Evolutionary conservation across 2,113 vertebrate genomes (phyloP), one percentile per base, ranked within the genome.

Genomic region (Egretta garzetta): DNA sequence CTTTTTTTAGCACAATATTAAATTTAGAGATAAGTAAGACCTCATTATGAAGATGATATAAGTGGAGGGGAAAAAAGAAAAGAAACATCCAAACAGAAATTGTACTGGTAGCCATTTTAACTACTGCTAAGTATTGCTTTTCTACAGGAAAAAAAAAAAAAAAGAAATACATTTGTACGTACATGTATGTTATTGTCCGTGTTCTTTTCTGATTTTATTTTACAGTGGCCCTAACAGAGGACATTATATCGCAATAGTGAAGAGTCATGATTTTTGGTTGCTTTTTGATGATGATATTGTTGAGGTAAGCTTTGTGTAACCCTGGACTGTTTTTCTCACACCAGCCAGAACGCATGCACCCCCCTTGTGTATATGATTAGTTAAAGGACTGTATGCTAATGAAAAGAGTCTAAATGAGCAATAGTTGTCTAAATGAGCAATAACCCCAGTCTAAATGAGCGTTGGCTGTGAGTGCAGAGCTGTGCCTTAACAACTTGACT

Each of bases 221-320:
- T 97, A 74, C 93, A 99, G 98, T 96, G 98, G 98, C 95, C 98
- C 98, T 77, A 99, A 99, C 96, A 98, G 98, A 98, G 98, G 98
- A 96, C 98, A 99, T 98, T 99, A 99, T 95, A 99, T 99, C 97
- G 98, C 98, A 97, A 99, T 99, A 98, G 98, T 99, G 95, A 99
- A 99, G 96, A 99, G 98, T 98, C 98, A 99, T 91, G 98, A 98
- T 72, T 99, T 99, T 94, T 99, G 98, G 98, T 98, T 99, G 95
- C 97, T 99, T 95, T 99, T 99, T 97, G 98, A 99, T 96, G 98
- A 99, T 85, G 98, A 99, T 97, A 99, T 99, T 92, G 98, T 99
- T 97, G 98, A 99, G 98, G 98, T 99, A 98, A 98, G 98, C 94
- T 41, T 79, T 82, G 32, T 67, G 62, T 67, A 81, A 55, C 27